Evolutionary conservation across 35 echinoderm and acorn worm species (phyloP).

Genomic region (Apostichopus californicus): DNA sequence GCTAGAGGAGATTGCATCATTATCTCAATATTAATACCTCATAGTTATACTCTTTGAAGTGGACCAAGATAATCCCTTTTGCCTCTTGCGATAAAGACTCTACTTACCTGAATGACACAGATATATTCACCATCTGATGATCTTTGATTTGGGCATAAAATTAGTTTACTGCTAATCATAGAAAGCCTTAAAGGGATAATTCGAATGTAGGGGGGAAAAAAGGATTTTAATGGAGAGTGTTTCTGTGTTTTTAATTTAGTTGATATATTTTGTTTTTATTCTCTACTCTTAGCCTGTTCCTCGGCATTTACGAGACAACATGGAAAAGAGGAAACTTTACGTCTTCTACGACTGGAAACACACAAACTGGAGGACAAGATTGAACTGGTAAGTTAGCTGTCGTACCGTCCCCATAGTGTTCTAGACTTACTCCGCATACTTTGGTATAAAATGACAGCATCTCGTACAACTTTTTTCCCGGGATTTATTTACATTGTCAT

Average conservation of each 20-base stretch:
- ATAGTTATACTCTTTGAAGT: too few relatives aligned
- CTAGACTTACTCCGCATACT: too few relatives aligned
- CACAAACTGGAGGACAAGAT: slow-evolving; percentile 84
- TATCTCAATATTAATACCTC: too few relatives aligned
- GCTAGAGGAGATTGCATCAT: too few relatives aligned
- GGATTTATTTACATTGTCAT: too few relatives aligned
- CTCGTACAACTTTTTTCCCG: too few relatives aligned
- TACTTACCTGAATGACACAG: background rate
- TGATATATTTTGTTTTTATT: background rate
- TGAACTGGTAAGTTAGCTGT: slow-evolving; percentile 62
- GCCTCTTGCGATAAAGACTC: background rate
- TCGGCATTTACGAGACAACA: slow-evolving; percentile 99
- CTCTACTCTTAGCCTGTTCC: slow-evolving; percentile 74
- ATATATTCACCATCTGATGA: background rate
- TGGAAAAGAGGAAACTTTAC: slow-evolving; percentile 95
- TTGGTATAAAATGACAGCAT: too few relatives aligned
- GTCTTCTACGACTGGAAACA: slow-evolving; percentile 66
- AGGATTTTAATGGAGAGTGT: too few relatives aligned
- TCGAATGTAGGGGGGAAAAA: background rate
- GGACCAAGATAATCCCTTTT: background rate
- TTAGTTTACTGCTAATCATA: too few relatives aligned
- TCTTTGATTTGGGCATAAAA: background rate
- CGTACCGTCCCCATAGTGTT: too few relatives aligned
- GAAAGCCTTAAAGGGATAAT: too few relatives aligned
- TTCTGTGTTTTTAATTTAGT: too few relatives aligned